phyloP scores from a whole-genome alignment of 2,797 vertebrate genomes.

The Urophycis tenuis region DNA sequence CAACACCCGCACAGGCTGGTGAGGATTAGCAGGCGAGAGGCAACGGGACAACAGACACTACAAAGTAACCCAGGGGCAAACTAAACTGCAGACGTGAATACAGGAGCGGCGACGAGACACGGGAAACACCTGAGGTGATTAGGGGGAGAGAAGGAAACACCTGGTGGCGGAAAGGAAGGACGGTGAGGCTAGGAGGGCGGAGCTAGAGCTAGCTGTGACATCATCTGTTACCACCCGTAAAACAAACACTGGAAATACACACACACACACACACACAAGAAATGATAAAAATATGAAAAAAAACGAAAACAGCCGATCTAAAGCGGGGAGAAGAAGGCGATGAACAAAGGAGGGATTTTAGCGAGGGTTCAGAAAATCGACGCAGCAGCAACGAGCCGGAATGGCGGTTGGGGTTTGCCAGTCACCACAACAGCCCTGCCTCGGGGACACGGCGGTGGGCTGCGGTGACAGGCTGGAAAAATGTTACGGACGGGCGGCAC shows the following conservation, averaged over 20 bases:
- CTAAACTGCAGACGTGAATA: neutral
- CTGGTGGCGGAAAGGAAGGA: neutral
- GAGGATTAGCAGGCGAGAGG: neutral
- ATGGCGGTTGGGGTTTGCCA: constrained; percentile 49
- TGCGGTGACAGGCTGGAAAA: constrained; percentile 53
- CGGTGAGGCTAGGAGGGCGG: no score
- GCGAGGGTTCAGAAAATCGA: constrained; percentile 21
- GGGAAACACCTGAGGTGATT: neutral
- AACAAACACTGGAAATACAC: no score
- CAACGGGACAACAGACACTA: neutral
- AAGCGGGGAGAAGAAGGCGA: no score
- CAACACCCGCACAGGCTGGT: neutral
- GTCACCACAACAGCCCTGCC: constrained; percentile 41
- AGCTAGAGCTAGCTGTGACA: no score
- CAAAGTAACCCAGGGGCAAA: neutral
- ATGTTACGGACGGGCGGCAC: constrained; percentile 48
- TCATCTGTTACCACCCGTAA: no score
- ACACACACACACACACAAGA: no score
- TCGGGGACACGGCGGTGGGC: constrained; percentile 46
- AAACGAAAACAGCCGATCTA: no score
- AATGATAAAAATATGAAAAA: no score
- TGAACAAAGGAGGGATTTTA: no score
- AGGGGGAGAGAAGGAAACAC: neutral
- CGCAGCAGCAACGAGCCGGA: constrained; percentile 44
- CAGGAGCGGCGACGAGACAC: neutral